Evolutionary conservation across 2,888 invertebrate species (phyloP).

Genomic region (Campopleginae sp.): DNA sequence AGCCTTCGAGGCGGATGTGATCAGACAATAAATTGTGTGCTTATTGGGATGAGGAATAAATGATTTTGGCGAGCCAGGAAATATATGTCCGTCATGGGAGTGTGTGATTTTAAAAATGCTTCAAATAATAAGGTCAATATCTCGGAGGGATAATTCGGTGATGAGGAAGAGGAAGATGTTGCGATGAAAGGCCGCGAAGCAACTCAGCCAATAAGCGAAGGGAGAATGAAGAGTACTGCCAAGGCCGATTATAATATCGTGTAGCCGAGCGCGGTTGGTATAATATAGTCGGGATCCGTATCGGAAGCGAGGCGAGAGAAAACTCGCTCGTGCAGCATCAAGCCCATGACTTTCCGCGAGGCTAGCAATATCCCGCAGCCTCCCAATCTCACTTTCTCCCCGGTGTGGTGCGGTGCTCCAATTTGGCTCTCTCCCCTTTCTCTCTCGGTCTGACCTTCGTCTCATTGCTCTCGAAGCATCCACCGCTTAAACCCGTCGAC

Average conservation of each 20-base stretch:
- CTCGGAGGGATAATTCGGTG: not conserved
- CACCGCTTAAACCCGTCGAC: constrained; percentile 2
- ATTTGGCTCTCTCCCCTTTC: not conserved
- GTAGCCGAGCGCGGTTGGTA: constrained; percentile 23
- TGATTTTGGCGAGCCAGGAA: not conserved
- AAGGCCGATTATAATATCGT: constrained; percentile 53
- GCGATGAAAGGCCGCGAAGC: not conserved
- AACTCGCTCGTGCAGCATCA: constrained; percentile 33
- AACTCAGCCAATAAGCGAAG: not conserved
- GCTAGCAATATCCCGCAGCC: constrained; percentile 60
- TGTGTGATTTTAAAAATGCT: not conserved
- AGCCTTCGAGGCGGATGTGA: not conserved
- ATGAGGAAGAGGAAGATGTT: not conserved
- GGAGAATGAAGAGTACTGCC: constrained; percentile 8
- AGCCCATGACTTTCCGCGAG: constrained; percentile 61
- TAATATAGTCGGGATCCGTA: constrained; percentile 58
- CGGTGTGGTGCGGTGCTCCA: too few relatives aligned
- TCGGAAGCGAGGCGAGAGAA: constrained; percentile 37
- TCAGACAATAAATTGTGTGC: not conserved
- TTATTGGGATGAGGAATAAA: not conserved
- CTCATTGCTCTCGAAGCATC: not conserved
- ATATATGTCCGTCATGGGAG: not conserved
- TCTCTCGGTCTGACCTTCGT: not conserved
- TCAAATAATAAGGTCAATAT: not conserved
- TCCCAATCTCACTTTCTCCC: constrained; percentile 25